A percentile compares a stretch with the other conserved stretches of the same genome.
Conservation (phyloP, 2,888 invertebrate genomes). For the Boloria euphrosyne region DNA sequence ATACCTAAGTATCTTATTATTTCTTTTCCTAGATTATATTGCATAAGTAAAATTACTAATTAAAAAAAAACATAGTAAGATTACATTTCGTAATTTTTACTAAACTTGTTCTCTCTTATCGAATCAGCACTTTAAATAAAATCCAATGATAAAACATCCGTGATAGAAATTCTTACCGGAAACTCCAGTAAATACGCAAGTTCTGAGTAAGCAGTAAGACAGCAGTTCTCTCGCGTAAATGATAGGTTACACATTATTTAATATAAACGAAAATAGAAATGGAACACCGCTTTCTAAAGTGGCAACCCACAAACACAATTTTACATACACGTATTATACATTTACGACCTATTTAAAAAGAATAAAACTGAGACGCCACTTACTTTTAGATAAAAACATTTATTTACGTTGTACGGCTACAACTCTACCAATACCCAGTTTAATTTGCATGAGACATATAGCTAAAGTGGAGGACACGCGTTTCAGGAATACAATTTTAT, state of each 20-base stretch:
- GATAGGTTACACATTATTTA: slow-evolving; percentile 19
- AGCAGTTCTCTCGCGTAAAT: slow-evolving; percentile 19
- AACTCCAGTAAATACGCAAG: slow-evolving; percentile 25
- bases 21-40: too few relatives aligned
- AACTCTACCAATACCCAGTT: slow-evolving; percentile 4
- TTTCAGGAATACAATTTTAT: background rate
- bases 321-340: slow-evolving; percentile 14
- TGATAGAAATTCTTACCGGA: slow-evolving; percentile 22
- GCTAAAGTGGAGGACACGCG: background rate
- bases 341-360: slow-evolving; percentile 34
- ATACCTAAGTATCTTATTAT: background rate
- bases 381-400: slow-evolving; percentile 24
- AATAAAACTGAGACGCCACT: slow-evolving; percentile 27
- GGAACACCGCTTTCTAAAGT: slow-evolving; percentile 31
- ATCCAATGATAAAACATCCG: slow-evolving; percentile 32
- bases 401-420: slow-evolving; percentile 10
- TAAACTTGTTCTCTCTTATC: slow-evolving; percentile 9
- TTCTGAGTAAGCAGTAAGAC: slow-evolving; percentile 23
- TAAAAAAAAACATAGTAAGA: too few relatives aligned
- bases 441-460: background rate
- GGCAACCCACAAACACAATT: slow-evolving; percentile 30
- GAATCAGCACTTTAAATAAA: slow-evolving; percentile 18
- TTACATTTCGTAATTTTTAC: background rate
- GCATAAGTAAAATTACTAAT: too few relatives aligned
- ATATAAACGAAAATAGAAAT: slow-evolving; percentile 25